phyloP scores from a whole-genome alignment of 2,113 vertebrate species.

The Guaruba guarouba region DNA sequence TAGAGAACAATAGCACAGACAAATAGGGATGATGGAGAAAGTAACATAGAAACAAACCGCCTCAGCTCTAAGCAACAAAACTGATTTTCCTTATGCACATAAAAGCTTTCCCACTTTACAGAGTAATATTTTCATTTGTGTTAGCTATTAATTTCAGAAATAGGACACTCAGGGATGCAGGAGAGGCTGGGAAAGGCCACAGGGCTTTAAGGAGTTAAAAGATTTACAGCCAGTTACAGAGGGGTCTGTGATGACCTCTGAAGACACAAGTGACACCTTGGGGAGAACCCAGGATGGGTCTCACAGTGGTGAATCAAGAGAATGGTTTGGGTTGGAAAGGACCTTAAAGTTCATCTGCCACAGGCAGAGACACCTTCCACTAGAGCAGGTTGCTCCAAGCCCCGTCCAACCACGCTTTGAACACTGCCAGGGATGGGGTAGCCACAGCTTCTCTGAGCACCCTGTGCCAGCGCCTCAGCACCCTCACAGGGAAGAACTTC shows the following conservation, averaged over 20 bases:
- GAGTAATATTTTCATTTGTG: neutral
- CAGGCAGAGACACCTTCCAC: neutral
- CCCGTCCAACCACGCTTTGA: neutral
- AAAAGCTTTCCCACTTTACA: neutral
- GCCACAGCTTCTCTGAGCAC: neutral
- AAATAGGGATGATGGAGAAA: neutral
- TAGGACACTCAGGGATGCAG: neutral
- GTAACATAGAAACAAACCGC: neutral
- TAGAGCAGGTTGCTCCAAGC: neutral
- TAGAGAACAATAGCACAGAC: neutral
- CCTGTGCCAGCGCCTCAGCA: neutral
- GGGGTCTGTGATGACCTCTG: neutral
- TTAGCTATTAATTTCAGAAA: neutral
- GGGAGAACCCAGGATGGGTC: neutral
- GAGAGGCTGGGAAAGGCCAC: neutral
- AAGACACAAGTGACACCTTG: neutral
- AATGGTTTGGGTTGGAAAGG: neutral
- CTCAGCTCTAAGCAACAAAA: neutral
- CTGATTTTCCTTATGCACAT: neutral
- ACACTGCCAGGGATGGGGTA: neutral
- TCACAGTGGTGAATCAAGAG: fast-evolving
- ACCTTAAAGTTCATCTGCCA: neutral
- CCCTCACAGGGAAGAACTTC: neutral
- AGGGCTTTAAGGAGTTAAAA: neutral
- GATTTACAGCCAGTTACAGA: neutral